These are phyloP conservation scores for Noctua comes DNA, from an alignment of 2,888 invertebrate species.

Conservation along the genomic window DNA sequence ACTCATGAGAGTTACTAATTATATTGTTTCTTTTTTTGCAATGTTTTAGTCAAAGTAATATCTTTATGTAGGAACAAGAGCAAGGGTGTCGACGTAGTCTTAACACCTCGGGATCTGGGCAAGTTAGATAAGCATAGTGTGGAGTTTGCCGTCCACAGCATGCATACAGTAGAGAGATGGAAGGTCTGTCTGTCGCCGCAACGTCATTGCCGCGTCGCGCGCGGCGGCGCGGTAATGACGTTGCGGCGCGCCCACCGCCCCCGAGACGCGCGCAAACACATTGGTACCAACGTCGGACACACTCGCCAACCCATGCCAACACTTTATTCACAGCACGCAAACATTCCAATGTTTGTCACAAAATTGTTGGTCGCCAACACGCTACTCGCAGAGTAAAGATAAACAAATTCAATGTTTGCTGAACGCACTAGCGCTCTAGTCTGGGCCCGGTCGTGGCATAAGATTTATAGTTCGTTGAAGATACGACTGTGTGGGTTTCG, in stretches of 20 bases:
- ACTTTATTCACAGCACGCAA: background rate
- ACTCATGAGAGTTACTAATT: background rate
- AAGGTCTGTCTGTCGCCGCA: background rate
- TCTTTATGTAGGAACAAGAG: background rate
- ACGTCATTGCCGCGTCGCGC: no score
- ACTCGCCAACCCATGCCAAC: slow-evolving; percentile 17
- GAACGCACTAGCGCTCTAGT: slow-evolving; percentile 5
- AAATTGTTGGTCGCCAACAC: slow-evolving; percentile 18
- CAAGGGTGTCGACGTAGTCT: background rate
- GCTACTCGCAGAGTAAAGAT: slow-evolving; percentile 33
- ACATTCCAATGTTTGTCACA: slow-evolving; percentile 31
- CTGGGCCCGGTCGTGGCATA: background rate
- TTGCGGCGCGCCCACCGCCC: slow-evolving; percentile 58
- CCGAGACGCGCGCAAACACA: slow-evolving; percentile 19
- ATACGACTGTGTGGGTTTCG: background rate
- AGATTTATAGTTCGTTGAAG: slow-evolving; percentile 9
- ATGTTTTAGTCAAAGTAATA: background rate
- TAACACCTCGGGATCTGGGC: background rate
- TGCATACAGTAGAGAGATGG: background rate
- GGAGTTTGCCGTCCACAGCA: background rate
- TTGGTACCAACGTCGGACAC: slow-evolving; percentile 45
- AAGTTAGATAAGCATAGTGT: background rate
- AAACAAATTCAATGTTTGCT: slow-evolving; percentile 37
- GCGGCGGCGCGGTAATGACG: slow-evolving; percentile 41
- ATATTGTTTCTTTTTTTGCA: background rate